Evolutionary conservation across 2,113 vertebrate genomes (phyloP).

Genomic region (Macrotus californicus): DNA sequence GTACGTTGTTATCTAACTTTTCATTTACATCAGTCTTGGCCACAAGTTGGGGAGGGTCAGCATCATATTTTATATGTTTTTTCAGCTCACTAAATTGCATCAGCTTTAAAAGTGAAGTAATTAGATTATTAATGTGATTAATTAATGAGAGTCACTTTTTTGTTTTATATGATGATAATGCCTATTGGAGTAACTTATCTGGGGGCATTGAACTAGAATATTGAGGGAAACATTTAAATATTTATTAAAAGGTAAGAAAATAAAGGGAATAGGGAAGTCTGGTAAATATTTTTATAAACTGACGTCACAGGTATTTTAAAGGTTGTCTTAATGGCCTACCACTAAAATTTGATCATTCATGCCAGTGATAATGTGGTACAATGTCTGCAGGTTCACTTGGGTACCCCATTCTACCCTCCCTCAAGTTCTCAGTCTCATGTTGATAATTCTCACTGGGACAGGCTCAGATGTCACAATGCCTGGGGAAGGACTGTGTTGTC

Average conservation of each 20-base stretch:
- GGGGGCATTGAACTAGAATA: background rate
- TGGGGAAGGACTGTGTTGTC: background rate
- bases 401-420: rapidly evolving
- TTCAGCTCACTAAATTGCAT: background rate
- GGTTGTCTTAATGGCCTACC: background rate
- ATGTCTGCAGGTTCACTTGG: background rate
- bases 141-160: background rate
- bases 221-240: background rate
- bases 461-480: background rate
- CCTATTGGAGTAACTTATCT: background rate
- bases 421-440: background rate
- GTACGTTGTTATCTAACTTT: background rate
- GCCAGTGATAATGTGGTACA: background rate
- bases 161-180: background rate
- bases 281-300: background rate
- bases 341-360: background rate
- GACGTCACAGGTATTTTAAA: background rate
- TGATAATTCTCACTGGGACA: background rate
- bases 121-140: background rate
- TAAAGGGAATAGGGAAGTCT: background rate
- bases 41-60: background rate
- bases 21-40: background rate
- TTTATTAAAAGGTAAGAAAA: background rate
- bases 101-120: background rate
- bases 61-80: background rate